phyloP scores from a whole-genome alignment of 2,113 vertebrate species.

The Callipepla californica region DNA sequence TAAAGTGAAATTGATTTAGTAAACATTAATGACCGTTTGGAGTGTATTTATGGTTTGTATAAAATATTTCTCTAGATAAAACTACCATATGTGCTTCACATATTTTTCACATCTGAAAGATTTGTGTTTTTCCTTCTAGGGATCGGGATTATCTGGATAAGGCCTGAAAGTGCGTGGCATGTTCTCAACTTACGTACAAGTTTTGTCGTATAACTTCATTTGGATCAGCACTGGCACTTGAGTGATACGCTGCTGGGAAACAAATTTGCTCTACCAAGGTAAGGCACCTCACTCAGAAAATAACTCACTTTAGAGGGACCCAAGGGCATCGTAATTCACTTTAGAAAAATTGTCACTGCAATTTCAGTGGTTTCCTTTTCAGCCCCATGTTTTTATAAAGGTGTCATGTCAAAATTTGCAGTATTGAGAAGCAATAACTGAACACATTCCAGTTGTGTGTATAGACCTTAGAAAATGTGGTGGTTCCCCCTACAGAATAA shows the following conservation, averaged over 20 bases:
- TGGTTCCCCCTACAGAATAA: neutral
- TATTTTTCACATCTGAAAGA: neutral
- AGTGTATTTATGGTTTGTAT: neutral
- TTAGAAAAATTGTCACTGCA: neutral
- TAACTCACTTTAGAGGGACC: rapidly evolving
- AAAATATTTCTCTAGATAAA: neutral
- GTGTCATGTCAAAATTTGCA: neutral
- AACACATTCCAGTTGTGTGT: neutral
- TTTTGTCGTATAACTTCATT: neutral
- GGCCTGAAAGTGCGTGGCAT: neutral
- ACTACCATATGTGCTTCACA: neutral
- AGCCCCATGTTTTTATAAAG: neutral
- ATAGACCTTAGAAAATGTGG: neutral
- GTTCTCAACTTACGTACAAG: rapidly evolving
- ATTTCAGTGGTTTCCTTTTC: neutral
- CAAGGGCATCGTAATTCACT: neutral
- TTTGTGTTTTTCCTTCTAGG: neutral
- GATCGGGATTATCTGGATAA: neutral
- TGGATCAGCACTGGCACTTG: neutral
- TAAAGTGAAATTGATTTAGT: neutral
- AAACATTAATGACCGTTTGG: neutral
- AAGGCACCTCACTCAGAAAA: neutral
- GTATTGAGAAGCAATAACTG: neutral
- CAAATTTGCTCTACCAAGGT: neutral
- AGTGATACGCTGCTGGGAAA: neutral